phyloP scores from a whole-genome alignment of 2,797 vertebrate genomes.

The Microchirus variegatus region DNA sequence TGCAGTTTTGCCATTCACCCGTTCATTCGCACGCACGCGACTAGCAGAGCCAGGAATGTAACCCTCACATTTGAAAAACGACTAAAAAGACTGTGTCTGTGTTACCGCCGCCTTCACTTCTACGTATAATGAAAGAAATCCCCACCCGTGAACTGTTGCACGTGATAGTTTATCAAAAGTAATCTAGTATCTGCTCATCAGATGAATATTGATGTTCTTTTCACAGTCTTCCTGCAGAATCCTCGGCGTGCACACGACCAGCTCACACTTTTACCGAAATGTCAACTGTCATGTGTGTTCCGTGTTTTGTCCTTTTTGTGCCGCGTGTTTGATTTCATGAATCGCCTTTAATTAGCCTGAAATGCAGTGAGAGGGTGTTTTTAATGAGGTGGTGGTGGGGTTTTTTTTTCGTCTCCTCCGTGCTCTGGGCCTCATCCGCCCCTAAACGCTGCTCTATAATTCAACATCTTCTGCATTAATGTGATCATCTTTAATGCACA shows the following conservation, averaged over 20 bases:
- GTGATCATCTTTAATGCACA: slow-evolving; percentile 42
- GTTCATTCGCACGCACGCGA: no score
- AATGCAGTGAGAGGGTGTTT: slow-evolving; percentile 42
- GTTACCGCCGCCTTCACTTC: no score
- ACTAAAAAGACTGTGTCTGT: no score
- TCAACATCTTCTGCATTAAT: slow-evolving; percentile 53
- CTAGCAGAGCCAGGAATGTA: no score
- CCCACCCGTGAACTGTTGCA: no score
- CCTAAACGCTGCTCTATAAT: slow-evolving; percentile 48
- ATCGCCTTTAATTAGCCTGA: slow-evolving; percentile 51
- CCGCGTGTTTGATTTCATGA: slow-evolving; percentile 51
- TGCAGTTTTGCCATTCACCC: no score
- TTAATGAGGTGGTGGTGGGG: slow-evolving; percentile 57
- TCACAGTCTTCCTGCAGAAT: background rate
- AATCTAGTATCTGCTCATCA: no score
- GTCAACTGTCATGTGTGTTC: slow-evolving; percentile 22
- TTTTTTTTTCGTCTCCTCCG: slow-evolving; percentile 44
- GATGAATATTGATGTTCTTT: no score
- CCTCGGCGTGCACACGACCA: background rate
- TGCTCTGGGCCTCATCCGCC: slow-evolving; percentile 43
- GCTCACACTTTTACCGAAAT: slow-evolving; percentile 9
- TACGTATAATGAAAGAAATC: no score
- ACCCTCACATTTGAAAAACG: no score
- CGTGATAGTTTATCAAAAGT: no score
- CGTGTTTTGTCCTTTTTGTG: slow-evolving; percentile 38